These are phyloP conservation scores for Lagocephalus sceleratus DNA, from an alignment of 2,797 vertebrate species.

Conservation along the genomic window DNA sequence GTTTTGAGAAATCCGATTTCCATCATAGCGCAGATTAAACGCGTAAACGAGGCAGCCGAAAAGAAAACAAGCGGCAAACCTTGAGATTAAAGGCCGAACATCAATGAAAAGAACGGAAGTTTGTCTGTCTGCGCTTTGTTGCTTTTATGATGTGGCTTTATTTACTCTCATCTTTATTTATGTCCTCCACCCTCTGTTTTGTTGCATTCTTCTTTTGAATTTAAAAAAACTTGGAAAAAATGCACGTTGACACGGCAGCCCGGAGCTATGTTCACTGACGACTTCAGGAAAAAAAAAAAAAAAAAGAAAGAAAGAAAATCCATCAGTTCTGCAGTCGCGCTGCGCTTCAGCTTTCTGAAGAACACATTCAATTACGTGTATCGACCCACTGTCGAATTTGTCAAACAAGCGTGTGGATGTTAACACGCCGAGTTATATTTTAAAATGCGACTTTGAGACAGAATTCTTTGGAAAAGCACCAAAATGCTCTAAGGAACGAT, in stretches of 20 bases:
- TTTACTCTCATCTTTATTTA: neutral
- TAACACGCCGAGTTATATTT: neutral
- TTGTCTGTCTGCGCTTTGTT: no score
- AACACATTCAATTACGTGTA: neutral
- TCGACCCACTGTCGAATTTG: neutral
- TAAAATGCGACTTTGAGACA: no score
- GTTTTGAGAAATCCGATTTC: no score
- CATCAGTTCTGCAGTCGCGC: neutral
- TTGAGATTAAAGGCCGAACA: no score
- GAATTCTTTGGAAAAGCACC: no score
- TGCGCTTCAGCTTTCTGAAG: neutral
- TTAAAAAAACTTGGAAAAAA: no score
- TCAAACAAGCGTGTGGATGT: neutral
- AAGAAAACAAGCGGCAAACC: no score
- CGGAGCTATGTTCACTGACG: neutral
- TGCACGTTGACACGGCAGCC: conserved; percentile 2
- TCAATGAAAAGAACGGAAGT: no score
- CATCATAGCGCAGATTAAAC: no score
- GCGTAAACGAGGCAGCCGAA: no score
- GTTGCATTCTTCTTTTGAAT: neutral
- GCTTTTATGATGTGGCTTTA: no score
- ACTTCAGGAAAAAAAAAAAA: conserved; percentile 1
- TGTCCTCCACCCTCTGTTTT: neutral
- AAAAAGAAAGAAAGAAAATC: neutral
- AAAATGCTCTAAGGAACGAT: no score